Conservation (phyloP, 2,797 vertebrate genomes). For the Choloepus didactylus region DNA sequence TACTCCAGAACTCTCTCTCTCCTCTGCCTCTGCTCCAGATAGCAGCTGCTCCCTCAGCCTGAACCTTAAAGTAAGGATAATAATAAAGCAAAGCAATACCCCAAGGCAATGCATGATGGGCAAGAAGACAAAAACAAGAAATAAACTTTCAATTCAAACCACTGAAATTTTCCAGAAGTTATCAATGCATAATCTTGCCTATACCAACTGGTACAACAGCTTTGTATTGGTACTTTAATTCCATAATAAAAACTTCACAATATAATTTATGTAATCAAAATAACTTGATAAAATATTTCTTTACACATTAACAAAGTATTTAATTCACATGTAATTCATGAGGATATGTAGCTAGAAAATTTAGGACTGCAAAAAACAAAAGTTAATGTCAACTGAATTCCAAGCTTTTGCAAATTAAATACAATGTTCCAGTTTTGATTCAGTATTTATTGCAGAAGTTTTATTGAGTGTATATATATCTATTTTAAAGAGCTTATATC, state of each 20-base stretch:
- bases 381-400: constrained; percentile 27
- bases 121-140: background rate
- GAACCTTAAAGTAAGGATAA: background rate
- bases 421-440: background rate
- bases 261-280: background rate
- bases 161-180: background rate
- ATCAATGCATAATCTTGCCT: background rate
- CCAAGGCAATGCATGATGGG: background rate
- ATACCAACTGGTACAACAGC: background rate
- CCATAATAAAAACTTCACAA: background rate
- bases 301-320: background rate
- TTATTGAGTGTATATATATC: background rate
- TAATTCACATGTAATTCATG: background rate
- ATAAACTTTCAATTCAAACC: background rate
- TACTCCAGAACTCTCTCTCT: background rate
- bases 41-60: background rate
- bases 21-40: background rate
- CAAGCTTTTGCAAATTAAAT: background rate
- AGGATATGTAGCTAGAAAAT: background rate
- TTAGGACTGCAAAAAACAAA: background rate
- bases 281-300: background rate
- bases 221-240: background rate
- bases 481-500: background rate
- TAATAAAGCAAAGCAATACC: background rate
- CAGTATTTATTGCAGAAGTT: background rate